Evolutionary conservation across 2,888 invertebrate species (phyloP), one percentile per base, ranked within the genome.

Genomic region (Cephonodes hylas): DNA sequence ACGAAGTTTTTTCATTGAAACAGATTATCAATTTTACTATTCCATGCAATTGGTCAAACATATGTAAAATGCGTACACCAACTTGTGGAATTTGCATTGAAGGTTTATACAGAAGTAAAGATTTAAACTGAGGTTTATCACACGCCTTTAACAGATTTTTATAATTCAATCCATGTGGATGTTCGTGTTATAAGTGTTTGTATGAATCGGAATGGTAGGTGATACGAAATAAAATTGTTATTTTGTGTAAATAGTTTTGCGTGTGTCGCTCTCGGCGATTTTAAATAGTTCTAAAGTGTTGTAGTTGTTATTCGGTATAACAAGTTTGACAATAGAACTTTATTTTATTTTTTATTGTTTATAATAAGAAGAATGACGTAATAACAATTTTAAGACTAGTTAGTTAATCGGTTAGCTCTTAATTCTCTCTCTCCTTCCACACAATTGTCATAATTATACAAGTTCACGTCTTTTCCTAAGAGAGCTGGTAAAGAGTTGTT

Each of bases 241-340:
- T 27, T 27, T 48, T 48, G 48, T 48, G 48, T 48, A 48, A 48
- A 48, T 25, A 27, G 25, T 15, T 15, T 48, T 25, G 31, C 27
- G 18, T 53, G 27, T 53, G 18, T 31, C 23, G 25, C 42, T n/a
- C 10, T 46, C 44, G 59, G 61, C 63, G 62, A 8, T 15, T 53
- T 18, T 18, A 18, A 53, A 53, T 53, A 0, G 27, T 18, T 27
- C 18, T 53, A 18, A 10, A 27, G 4, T 10, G 10, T n/a, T n/a
- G n/a, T 5, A 53, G 38, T 38, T 13, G 4, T 10, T n/a, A n/a
- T 38, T 38, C 3, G n/a, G 38, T 38, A n/a, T 13, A 38, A n/a
- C 38, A 13, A n/a, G 3, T 38, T 38, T 34, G 2, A 34, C 10
- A 34, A 34, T 3, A 3, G 34, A 34, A 34, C 13, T 34, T 2